Conservation (phyloP, 2,113 vertebrate genomes). For the Rhinoderma darwinii region DNA sequence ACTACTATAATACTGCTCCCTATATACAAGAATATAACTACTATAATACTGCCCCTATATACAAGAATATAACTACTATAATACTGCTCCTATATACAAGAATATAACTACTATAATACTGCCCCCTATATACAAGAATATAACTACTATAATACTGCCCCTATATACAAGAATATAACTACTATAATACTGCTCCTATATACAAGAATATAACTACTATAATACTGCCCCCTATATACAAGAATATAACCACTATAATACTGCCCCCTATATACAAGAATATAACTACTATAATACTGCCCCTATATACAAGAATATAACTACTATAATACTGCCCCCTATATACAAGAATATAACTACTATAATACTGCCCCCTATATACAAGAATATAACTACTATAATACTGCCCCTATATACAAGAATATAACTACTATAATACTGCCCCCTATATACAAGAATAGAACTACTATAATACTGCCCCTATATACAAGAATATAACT, state of each 20-base stretch:
- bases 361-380: not conserved
- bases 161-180: not conserved
- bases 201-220: constrained; percentile 7
- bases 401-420: not conserved
- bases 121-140: not conserved
- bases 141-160: not conserved
- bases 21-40: not conserved
- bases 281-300: not conserved
- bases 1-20: too few species aligned
- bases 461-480: not conserved
- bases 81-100: not conserved
- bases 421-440: constrained; percentile 7
- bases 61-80: constrained; percentile 4
- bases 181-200: not conserved
- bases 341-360: not conserved
- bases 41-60: not conserved
- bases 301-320: not conserved
- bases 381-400: not conserved
- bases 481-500: not conserved
- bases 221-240: too few species aligned
- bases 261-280: not conserved
- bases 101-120: not conserved
- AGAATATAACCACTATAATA: too few species aligned
- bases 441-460: not conserved
- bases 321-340: not conserved